A percentile compares a stretch with the other conserved stretches of the same genome.
phyloP scores from a whole-genome alignment of 1,140 invertebrate species.

The Drosophila nasuta region DNA sequence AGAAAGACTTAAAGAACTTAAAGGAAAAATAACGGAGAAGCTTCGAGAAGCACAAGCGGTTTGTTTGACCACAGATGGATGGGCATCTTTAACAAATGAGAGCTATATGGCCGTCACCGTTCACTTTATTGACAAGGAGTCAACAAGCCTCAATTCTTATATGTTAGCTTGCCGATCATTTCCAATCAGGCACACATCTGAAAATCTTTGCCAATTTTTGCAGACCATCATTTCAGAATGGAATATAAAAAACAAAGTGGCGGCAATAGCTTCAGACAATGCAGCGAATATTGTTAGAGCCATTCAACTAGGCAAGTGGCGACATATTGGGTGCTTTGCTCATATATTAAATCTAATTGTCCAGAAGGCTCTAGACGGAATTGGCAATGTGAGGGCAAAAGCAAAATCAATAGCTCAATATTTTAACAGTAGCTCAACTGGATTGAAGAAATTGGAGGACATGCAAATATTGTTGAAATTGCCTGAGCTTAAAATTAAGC shows the following conservation, averaged over 20 bases:
- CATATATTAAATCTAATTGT: constrained; percentile 16
- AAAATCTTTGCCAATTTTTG: neutral
- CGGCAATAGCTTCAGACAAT: neutral
- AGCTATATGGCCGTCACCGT: neutral
- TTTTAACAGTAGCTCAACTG: neutral
- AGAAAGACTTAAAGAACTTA: no score
- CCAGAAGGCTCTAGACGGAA: constrained; percentile 14
- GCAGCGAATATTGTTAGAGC: neutral
- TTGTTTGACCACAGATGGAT: neutral
- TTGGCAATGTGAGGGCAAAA: constrained; percentile 13
- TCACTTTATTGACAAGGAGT: neutral
- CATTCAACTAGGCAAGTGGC: neutral
- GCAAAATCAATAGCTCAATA: neutral
- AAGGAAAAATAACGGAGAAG: neutral
- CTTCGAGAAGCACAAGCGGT: neutral
- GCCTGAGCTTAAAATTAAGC: constrained; percentile 1
- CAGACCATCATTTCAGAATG: neutral
- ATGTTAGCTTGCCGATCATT: neutral
- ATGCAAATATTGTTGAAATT: constrained; percentile 4
- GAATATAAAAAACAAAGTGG: neutral
- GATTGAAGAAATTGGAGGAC: neutral
- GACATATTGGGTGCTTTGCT: neutral
- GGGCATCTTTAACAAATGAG: neutral
- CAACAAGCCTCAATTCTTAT: neutral
- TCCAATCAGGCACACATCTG: neutral